These are phyloP conservation scores for Lasius fuliginosus DNA, from an alignment of 2,888 invertebrate genomes.

Conservation along the genomic window DNA sequence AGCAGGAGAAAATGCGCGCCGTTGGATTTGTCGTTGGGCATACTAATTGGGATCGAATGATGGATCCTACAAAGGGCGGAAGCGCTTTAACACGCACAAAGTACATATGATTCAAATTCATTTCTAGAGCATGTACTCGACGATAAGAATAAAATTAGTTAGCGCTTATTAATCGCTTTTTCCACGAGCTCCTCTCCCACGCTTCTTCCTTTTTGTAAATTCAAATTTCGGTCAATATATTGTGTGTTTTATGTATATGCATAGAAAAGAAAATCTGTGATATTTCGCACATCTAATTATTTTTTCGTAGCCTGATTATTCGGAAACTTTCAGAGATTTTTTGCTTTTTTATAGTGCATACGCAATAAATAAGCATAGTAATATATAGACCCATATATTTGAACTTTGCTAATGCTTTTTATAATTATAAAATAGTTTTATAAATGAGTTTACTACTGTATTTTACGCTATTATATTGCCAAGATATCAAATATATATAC, in stretches of 20 bases:
- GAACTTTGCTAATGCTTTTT: not conserved
- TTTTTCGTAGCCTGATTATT: not conserved
- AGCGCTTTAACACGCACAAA: slow-evolving; percentile 97
- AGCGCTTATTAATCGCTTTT: slow-evolving; percentile 44
- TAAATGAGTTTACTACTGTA: slow-evolving; percentile 1
- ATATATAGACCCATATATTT: not conserved
- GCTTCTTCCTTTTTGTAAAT: slow-evolving; percentile 11
- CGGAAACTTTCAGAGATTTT: not conserved
- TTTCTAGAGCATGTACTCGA: slow-evolving; percentile 54
- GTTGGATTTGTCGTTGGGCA: slow-evolving; percentile 99
- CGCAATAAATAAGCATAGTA: not conserved
- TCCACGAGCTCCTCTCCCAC: not conserved
- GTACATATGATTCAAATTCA: slow-evolving; percentile 89
- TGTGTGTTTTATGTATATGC: not conserved
- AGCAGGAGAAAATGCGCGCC: slow-evolving; percentile 97
- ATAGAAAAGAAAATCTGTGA: not conserved
- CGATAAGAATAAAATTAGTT: slow-evolving; percentile 47
- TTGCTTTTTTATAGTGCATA: not conserved
- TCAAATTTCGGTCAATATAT: not conserved
- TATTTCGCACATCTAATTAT: not conserved
- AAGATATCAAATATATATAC: not conserved
- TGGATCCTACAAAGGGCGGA: slow-evolving; percentile 95
- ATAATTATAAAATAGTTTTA: not conserved
- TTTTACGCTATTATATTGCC: not conserved
- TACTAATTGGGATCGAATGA: slow-evolving; percentile 98